Base-by-base conservation (phyloP, 2,888 invertebrate species). In the Congeria kusceri region DNA sequence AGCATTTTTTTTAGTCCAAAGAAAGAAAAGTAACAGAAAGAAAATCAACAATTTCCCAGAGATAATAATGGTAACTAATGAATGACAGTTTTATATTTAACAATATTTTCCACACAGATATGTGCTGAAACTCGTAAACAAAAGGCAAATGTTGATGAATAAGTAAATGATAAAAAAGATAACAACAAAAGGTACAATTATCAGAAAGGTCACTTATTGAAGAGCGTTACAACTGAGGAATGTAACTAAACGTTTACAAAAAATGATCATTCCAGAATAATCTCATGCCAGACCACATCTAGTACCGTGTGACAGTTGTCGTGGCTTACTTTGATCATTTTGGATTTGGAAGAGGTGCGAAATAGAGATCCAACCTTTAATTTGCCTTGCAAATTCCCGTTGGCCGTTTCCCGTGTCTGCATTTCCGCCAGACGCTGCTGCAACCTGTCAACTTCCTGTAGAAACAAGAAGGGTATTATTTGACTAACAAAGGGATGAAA, bases 361-460 rank as follows among this genome's bases (percentile, higher is more conserved):
- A 81, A 81, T 74, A 79, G 61, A 49, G 79, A 63, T 77, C 84
- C 86, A 81, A 92, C 91, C 88, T 91, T 89, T 66, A 91, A 71
- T 81, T 88, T 88, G 29, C 80, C 82, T 75, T 90, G 90, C 49
- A 90, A 68, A 39, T 80, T 69, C 56, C 87, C 79, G 64, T 80
- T 88, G 46, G 84, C 85, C 32, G 81, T 83, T 65, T 90, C 89
- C 74, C 85, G 86, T 11, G 78, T 83, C 20, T 82, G 74, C 65
- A 90, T 66, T 56, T 90, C 90, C 32, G 87, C 87, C 25, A 91
- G 62, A 63, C 87, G 84, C 71, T 83, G 84, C 53, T 85, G 86
- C 25, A 91, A 77, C 68, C 85, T 77, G 29, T 86, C 87, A 29
- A 91, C 87, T 70, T 91, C 91, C 91, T 91, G 81, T 7, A 86